Base-by-base conservation (phyloP, 2,113 vertebrate species). In the Syngnathus scovelli region DNA sequence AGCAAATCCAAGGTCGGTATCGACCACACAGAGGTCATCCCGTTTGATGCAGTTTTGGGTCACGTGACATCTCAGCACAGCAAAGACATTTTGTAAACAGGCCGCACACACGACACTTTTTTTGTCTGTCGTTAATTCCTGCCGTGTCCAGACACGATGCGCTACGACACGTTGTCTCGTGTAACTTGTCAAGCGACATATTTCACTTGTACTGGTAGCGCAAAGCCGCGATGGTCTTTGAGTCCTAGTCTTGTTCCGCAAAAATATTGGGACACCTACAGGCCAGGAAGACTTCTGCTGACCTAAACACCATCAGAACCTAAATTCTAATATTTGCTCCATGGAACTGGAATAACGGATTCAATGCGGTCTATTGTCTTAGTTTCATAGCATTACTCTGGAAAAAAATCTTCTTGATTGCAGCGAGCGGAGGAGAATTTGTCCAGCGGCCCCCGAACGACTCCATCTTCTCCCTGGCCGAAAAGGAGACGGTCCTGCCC, bases 181-280 rank as follows among this genome's bases (percentile, higher is more conserved):
- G 77, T 69, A 83, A 87, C 88, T 63, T 78, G 87, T 89, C 65
- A 15, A 66, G 67, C 69, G 13, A 78, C 86, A 89, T 87, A 82
- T 76, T 89, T 72, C 60, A 38, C 39, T 64, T 37, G 75, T 60
- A 3, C 41, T 12, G 56, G 51, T 37, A 27, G 61, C 59, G 67
- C 51, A 46, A 46, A 4, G 19, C 19, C 12, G 27, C 3, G 27
- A 33, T 33, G 49, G 7, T 72, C 65, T 66, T 59, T 59, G 64
- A 48, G 41, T 51, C 8, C 75, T 49, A 18, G 18, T 19, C 48
- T 49, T 19, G 48, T 48, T 48, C 15, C 44, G 16, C 44, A 48
- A 48, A 48, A 48, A 48, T 48, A 48, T 48, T 6, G 44, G 44
- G 44, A 48, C 44, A 12, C 49, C 49, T 4, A 51, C 6, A 9